phyloP scores from a whole-genome alignment of 2,113 vertebrate genomes.

The Serinus canaria region DNA sequence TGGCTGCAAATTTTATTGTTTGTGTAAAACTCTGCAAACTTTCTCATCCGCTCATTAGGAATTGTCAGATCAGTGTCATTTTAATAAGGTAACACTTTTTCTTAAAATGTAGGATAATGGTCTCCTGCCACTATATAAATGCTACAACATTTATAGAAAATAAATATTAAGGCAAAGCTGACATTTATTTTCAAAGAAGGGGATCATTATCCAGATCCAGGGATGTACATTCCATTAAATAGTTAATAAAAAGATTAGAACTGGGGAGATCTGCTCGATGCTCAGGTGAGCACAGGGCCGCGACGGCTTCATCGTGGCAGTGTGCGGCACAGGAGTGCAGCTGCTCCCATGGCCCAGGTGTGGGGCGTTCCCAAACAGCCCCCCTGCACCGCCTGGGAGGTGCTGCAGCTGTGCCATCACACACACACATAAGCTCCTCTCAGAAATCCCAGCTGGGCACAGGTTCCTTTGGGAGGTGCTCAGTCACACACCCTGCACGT shows the following conservation, averaged over 20 bases:
- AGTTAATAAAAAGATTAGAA: constrained; percentile 29
- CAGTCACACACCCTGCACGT: neutral
- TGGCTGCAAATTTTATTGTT: constrained; percentile 65
- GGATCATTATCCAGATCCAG: constrained; percentile 62
- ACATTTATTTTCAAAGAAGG: constrained; percentile 73
- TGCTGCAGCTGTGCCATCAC: neutral
- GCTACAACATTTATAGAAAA: constrained; percentile 77
- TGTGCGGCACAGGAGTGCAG: neutral
- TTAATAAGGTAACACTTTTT: constrained; percentile 80
- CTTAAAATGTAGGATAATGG: constrained; percentile 66
- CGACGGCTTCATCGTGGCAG: neutral
- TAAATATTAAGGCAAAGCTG: constrained; percentile 82
- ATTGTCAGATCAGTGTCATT: constrained; percentile 68
- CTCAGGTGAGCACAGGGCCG: neutral
- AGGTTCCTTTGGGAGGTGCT: neutral
- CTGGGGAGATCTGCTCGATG: neutral
- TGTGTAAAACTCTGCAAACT: constrained; percentile 71
- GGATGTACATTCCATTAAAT: constrained; percentile 53
- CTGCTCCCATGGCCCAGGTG: neutral
- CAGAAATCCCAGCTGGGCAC: neutral
- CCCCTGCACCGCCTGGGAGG: neutral
- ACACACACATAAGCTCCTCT: neutral
- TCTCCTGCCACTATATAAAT: constrained; percentile 67
- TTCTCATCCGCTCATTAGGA: constrained; percentile 55
- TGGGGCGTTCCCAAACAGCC: neutral